These are phyloP conservation scores for Agrotis exclamationis DNA, from an alignment of 2,888 invertebrate genomes.

Conservation along the genomic window DNA sequence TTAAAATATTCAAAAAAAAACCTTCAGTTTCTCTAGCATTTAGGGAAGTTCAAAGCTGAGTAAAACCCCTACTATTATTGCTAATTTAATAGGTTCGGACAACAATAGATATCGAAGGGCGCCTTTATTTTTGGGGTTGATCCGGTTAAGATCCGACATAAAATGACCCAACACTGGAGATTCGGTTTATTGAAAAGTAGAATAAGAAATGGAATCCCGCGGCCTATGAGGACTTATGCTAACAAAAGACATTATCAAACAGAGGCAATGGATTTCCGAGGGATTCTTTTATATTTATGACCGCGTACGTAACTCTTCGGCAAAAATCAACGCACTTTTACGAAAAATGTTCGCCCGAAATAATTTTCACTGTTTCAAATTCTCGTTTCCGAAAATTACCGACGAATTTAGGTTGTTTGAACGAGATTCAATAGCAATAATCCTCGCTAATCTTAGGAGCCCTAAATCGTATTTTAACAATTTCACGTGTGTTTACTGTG, in stretches of 20 bases:
- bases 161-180: slow-evolving; percentile 58
- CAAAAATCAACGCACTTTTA: slow-evolving; percentile 55
- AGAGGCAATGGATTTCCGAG: slow-evolving; percentile 68
- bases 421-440: slow-evolving; percentile 60
- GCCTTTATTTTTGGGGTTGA: slow-evolving; percentile 62
- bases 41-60: slow-evolving; percentile 10
- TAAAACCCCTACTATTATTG: slow-evolving; percentile 45
- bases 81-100: slow-evolving; percentile 55
- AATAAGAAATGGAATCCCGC: slow-evolving; percentile 74
- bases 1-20: too few species aligned
- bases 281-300: slow-evolving; percentile 68
- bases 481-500: slow-evolving; percentile 69
- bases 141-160: slow-evolving; percentile 61
- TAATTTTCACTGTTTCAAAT: slow-evolving; percentile 56
- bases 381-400: slow-evolving; percentile 42
- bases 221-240: slow-evolving; percentile 73
- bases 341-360: slow-evolving; percentile 44
- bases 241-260: slow-evolving; percentile 78
- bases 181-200: slow-evolving; percentile 73
- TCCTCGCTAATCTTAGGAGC: slow-evolving; percentile 63
- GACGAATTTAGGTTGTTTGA: slow-evolving; percentile 45
- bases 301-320: slow-evolving; percentile 48
- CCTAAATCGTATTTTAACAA: slow-evolving; percentile 70
- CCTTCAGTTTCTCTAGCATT: not conserved
- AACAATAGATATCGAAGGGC: slow-evolving; percentile 52